These are phyloP conservation scores for Callionymus lyra DNA, from an alignment of 2,113 vertebrate genomes.

Conservation along the genomic window DNA sequence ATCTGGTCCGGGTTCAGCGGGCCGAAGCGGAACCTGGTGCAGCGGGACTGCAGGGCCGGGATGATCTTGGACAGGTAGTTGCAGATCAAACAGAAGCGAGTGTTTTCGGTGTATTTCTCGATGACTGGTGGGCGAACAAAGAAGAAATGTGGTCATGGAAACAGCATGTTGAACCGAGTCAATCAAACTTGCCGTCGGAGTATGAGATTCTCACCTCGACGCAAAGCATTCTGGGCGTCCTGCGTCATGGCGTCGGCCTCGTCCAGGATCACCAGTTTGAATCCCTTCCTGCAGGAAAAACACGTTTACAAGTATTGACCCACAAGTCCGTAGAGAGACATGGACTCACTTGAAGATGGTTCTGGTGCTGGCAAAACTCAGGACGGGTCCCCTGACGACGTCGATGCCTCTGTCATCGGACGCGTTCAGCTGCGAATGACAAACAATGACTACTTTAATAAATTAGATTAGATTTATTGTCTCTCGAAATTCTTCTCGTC, in stretches of 20 bases:
- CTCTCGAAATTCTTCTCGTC: too few species aligned
- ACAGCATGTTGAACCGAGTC: not conserved
- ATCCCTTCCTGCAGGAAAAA: constrained; percentile 76
- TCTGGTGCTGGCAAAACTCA: constrained; percentile 93
- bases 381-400: constrained; percentile 85
- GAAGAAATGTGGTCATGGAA: not conserved
- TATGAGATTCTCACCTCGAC: constrained; percentile 78
- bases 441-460: not conserved
- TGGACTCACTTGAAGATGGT: constrained; percentile 91
- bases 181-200: too few species aligned
- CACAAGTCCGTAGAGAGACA: not conserved
- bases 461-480: too few species aligned
- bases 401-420: constrained; percentile 93
- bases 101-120: constrained; percentile 96
- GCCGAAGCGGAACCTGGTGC: constrained; percentile 91
- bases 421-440: constrained; percentile 77
- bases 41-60: constrained; percentile 90
- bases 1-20: constrained; percentile 86
- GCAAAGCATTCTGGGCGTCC: constrained; percentile 93
- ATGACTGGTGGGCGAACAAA: constrained; percentile 70
- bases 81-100: constrained; percentile 91
- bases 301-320: not conserved
- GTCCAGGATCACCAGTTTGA: constrained; percentile 95
- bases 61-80: constrained; percentile 99
- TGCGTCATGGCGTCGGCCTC: constrained; percentile 98